Base-by-base conservation (phyloP, 2,888 invertebrate genomes). In the Arctia plantaginis region DNA sequence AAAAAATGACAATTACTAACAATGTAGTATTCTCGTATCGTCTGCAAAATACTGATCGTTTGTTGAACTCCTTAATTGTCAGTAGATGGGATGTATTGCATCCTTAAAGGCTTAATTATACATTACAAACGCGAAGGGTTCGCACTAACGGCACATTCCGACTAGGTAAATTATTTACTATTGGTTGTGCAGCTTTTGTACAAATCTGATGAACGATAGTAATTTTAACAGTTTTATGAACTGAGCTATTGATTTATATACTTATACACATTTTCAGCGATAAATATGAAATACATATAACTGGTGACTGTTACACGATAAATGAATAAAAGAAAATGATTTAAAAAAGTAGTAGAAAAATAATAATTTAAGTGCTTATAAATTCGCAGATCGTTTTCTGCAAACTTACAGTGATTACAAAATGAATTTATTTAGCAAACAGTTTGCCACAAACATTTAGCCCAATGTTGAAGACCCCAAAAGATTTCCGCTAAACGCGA, bases 71-170 rank as follows among this genome's bases (percentile, higher is more conserved):
- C 82, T 87, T 88, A 87, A 88, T 90, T 90, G 87, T 84, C 81
- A 82, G 77, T 80, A 77, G 75, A 81, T 83, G 80, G 83, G 84
- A 90, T 89, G 84, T 86, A 90, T 85, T 84, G 87, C 88, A 86
- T 88, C 87, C 87, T 88, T 86, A 87, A 87, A 85, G 85, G 88
- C 86, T 88, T 90, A 91, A 92, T 92, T 91, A 89, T 86, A 83
- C 80, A 78, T 74, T 66, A 75, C 73, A 68, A 74, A 74, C 73
- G 76, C 80, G 75, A 80, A 80, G 77, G 83, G 86, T 81, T 84
- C 83, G 81, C 80, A 81, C 79, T 84, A 75, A 83, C 79, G 78
- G 70, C 77, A 65, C 44, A 65, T 69, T 33, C 69, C 18, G 71
- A 74, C 77, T 72, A 30, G 30, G 64, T 72, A 69, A 71, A 77